Evolutionary conservation across 2,113 vertebrate species (phyloP), one percentile per base, ranked within the genome.

Genomic region (Zapus hudsonius): DNA sequence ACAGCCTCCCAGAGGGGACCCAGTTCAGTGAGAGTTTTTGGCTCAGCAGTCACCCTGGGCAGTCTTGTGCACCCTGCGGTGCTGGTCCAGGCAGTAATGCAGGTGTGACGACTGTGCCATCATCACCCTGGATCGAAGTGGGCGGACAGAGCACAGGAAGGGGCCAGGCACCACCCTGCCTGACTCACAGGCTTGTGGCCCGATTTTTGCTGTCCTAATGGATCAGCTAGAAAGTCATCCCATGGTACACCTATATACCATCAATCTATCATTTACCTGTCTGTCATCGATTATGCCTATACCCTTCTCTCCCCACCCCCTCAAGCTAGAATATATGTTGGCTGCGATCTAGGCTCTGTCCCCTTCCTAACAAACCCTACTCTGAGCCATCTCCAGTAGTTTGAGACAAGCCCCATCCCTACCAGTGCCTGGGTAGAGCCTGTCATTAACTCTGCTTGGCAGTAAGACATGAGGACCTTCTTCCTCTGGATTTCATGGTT

Each of bases 171-270:
- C 87, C 92, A 59, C 87, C 84, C 85, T 23, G 2, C 25, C 87
- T 96, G 93, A 96, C 90, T 96, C 96, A 96, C 63, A 63, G 90
- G 61, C 72, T 29, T 73, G 84, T 74, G 80, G 70, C 80, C 94
- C 7, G 20, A 74, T 91, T 78, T 40, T 40, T 47, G 74, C n/a
- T 70, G 55, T 74, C 66, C 84, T 42, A 9, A 20, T 19, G 13
- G 40, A 80, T 57, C 40, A 19, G 55, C 63, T 75, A 15, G 40
- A 92, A 61, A 79, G 80, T 72, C 31, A 38, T 66, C 80, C 57
- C 22, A 0, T 0, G 13, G 40, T 44, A 36, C 13, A 17, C 27
- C 36, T 76, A 11, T 22, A 9, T 84, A 27, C 36, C 52, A 5
- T 47, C 38, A 63, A 31, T 40, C 64, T 83, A 17, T 23, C n/a